A percentile compares a stretch with the other conserved stretches of the same genome.
phyloP scores from a whole-genome alignment of 2,797 vertebrate genomes.

The Vespertilio murinus region DNA sequence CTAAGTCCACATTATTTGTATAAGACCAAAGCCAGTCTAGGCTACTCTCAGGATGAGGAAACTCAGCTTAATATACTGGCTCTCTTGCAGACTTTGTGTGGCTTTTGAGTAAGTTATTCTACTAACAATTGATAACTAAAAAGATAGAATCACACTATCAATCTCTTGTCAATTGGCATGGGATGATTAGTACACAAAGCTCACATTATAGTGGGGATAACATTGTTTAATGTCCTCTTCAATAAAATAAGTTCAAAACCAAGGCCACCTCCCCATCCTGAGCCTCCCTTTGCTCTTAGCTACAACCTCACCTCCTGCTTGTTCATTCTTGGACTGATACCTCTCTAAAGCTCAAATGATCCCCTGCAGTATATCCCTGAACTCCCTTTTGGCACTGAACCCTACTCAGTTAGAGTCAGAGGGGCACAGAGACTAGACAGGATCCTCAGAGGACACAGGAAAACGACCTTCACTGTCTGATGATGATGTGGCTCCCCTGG shows the following conservation, averaged over 20 bases:
- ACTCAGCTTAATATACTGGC: background rate
- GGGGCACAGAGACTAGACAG: background rate
- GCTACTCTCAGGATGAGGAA: background rate
- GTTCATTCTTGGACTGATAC: background rate
- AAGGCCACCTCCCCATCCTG: accelerated
- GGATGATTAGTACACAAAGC: background rate
- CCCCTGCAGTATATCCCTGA: background rate
- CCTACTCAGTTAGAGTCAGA: background rate
- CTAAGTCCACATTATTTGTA: background rate
- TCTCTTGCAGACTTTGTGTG: background rate
- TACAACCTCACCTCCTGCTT: background rate
- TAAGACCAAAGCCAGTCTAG: background rate
- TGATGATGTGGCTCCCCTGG: background rate
- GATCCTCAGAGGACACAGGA: background rate
- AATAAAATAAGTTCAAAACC: background rate
- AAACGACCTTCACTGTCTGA: background rate
- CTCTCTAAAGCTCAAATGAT: background rate
- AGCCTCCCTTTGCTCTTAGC: background rate
- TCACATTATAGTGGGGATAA: background rate
- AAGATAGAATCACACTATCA: background rate
- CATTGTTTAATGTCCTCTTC: background rate
- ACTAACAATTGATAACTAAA: background rate
- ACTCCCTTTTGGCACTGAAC: background rate
- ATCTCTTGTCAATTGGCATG: background rate
- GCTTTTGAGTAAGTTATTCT: background rate